Evolutionary conservation across 1,140 invertebrate species (phyloP).

Genomic region (Solenopsis fugax): DNA sequence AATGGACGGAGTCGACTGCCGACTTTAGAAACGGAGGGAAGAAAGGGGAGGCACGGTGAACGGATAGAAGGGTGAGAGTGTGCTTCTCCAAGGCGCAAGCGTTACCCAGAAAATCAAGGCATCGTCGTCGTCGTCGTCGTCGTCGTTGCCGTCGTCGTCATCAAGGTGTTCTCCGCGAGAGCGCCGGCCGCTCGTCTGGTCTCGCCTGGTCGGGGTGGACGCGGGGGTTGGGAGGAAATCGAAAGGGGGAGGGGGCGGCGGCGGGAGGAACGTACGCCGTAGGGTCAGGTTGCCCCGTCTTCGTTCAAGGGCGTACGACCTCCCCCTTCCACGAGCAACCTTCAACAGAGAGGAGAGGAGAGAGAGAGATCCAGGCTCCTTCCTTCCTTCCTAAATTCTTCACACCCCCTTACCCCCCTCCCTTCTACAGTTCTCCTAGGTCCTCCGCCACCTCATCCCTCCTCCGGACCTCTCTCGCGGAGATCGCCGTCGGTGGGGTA

Average conservation of each 20-base stretch:
- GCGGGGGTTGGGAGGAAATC: not conserved
- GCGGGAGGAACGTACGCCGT: slow-evolving; percentile 71
- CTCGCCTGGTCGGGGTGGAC: slow-evolving; percentile 7
- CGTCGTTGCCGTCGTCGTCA: slow-evolving; percentile 28
- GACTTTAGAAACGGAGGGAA: slow-evolving; percentile 17
- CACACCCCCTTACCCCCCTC: not conserved
- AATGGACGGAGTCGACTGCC: slow-evolving; percentile 25
- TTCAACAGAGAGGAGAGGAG: slow-evolving; percentile 73
- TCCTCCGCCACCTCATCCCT: not conserved
- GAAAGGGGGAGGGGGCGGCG: slow-evolving; percentile 28
- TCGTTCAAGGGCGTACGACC: slow-evolving; percentile 84
- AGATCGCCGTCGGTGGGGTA: slow-evolving; percentile 6
- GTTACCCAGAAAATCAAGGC: slow-evolving; percentile 81
- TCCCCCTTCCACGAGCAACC: slow-evolving; percentile 76
- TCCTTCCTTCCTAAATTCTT: slow-evolving; percentile 66
- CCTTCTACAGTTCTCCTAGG: not conserved
- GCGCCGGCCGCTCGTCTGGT: slow-evolving; percentile 14
- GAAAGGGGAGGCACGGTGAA: not conserved
- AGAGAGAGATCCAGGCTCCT: slow-evolving; percentile 37
- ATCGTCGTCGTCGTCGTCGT: slow-evolving; percentile 33
- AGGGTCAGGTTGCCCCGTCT: slow-evolving; percentile 80
- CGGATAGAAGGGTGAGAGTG: slow-evolving; percentile 44
- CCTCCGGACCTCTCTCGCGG: not conserved
- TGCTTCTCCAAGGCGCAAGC: slow-evolving; percentile 75
- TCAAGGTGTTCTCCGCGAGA: slow-evolving; percentile 35